Conservation (phyloP, 2,888 invertebrate genomes). For the Agrochola litura region DNA sequence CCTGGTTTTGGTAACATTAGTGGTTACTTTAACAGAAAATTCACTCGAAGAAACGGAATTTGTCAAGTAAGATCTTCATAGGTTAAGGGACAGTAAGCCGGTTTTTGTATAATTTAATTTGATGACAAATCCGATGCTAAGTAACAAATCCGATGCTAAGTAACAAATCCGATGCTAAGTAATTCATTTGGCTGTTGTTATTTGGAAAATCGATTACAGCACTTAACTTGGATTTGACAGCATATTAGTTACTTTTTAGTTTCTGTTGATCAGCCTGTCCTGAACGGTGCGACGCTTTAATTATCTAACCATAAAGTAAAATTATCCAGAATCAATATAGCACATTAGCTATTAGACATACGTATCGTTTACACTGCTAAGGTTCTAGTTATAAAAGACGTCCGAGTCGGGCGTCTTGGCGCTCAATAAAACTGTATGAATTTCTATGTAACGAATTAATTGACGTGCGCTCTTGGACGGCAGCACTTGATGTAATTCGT, state of each 20-base stretch:
- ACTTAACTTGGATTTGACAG: neutral
- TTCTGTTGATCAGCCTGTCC: neutral
- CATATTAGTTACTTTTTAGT: neutral
- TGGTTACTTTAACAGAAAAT: conserved; percentile 11
- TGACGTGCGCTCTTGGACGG: too few relatives aligned
- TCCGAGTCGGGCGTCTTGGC: too few relatives aligned
- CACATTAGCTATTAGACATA: neutral
- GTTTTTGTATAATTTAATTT: neutral
- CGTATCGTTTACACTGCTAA: neutral
- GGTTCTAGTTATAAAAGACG: too few relatives aligned
- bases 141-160: too few relatives aligned
- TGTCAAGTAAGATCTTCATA: conserved; percentile 48
- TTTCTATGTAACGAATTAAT: too few relatives aligned
- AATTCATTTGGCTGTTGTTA: neutral
- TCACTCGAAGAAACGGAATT: conserved; percentile 42
- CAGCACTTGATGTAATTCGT: too few relatives aligned
- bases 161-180: neutral
- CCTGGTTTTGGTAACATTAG: conserved; percentile 31
- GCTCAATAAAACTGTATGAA: too few relatives aligned
- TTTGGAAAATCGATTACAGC: neutral
- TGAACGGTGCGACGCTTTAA: neutral
- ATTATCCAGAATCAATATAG: neutral
- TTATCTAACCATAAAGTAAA: neutral
- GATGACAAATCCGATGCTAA: neutral
- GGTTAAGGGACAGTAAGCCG: neutral